These are phyloP conservation scores for Eupristina koningsbergeri DNA, from an alignment of 1,140 invertebrate genomes.

Conservation along the genomic window DNA sequence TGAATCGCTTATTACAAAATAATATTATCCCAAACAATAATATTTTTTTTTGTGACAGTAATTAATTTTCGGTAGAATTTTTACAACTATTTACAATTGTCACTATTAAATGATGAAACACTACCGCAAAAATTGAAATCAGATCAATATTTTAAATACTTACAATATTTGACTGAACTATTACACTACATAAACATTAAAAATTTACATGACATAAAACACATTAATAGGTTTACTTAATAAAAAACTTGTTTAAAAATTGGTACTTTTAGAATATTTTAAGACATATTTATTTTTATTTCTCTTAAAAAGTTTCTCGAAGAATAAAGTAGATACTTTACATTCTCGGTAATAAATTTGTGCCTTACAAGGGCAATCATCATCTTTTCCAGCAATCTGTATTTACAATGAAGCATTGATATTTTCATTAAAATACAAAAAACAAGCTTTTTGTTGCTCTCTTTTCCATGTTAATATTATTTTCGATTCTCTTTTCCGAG, in stretches of 20 bases:
- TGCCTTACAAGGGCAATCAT: not conserved
- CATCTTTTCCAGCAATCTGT: not conserved
- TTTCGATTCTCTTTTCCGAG: no score
- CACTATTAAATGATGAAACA: no score
- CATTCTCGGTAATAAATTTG: slow-evolving; percentile 17
- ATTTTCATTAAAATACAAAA: slow-evolving; percentile 3
- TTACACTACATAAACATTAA: no score
- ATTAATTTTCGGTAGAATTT: no score
- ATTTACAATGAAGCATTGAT: slow-evolving; percentile 23
- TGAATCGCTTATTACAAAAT: no score
- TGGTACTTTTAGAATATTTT: not conserved
- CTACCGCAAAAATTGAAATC: no score
- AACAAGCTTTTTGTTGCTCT: not conserved
- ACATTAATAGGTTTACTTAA: not conserved
- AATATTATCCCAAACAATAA: no score
- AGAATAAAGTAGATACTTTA: slow-evolving; percentile 7
- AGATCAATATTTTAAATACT: no score
- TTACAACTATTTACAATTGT: no score
- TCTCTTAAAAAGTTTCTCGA: not conserved
- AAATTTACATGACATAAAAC: not conserved
- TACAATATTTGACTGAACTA: no score
- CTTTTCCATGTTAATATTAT: not conserved
- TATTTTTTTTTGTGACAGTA: no score
- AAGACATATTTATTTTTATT: not conserved
- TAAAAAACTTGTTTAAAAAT: not conserved